Evolutionary conservation across 64 coral and sea anemone species (phyloP), one percentile per base, ranked within the genome.

Genomic region (Stichodactyla helianthus): DNA sequence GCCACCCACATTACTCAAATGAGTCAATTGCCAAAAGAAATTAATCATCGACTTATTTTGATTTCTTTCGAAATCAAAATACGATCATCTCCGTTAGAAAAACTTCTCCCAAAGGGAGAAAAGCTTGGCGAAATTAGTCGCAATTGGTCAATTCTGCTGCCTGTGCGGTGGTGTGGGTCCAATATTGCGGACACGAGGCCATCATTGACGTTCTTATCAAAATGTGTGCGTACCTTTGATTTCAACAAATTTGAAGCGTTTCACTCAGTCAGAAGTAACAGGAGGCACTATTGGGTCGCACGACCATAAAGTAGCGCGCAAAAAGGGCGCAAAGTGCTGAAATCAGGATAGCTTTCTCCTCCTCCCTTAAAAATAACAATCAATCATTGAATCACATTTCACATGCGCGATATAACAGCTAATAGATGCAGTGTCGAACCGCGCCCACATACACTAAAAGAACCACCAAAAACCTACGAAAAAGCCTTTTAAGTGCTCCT

Each of bases 1-100:
- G 78, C 78, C 78, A 81, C 78, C 78, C 78, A 81, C 78, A 52
- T 81, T 81, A 81, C 78, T 14, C 6, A 79, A 54, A 81, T 20
- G 25, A 74, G 22, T 26, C 68, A 74, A 74, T 74, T 13, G 6
- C 10, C 10, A 74, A 74, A 74, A 23, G 7, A 31, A 9, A 65
- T 13, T 27, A 74, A 11, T 74, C 25, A 26, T 31, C 22, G 68
- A 28, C 10, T 4, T 74, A 74, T 74, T 74, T 31, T 74, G 8
- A 74, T 74, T 26, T 74, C 68, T 26, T 74, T 44, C 35, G 12
- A 35, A 74, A 31, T 74, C 10, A 74, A 65, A 27, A 26, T 23
- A 27, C n/a, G 12, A 74, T 11, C 25, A 74, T 26, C 68, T 74
- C 25, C 68, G 68, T 74, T 74, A 26, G 68, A 31, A 12, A 74